Evolutionary conservation across 35 echinoderm and acorn worm species (phyloP).

Genomic region (Lytechinus pictus): DNA sequence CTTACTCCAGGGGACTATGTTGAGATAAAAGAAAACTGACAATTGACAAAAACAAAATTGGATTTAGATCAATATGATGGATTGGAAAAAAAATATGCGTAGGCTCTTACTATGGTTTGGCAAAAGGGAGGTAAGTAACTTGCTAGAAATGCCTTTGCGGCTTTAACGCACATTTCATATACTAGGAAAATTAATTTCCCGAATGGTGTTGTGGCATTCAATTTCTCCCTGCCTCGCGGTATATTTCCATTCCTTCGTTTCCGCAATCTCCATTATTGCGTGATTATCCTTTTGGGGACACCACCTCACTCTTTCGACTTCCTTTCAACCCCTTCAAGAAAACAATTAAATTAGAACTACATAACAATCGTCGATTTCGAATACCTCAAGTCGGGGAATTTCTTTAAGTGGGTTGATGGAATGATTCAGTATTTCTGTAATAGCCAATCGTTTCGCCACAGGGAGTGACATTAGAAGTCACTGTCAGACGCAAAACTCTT

Average conservation of each 20-base stretch:
- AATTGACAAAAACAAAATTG: background rate
- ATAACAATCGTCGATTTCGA: background rate
- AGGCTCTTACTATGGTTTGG: background rate
- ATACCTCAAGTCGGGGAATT: background rate
- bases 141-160: background rate
- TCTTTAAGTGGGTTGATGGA: background rate
- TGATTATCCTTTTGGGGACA: conserved; percentile 1
- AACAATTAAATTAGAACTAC: background rate
- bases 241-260: background rate
- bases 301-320: background rate
- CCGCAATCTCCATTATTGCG: conserved; percentile 28
- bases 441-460: background rate
- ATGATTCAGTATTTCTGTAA: background rate
- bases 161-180: background rate
- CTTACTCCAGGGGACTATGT: too few species aligned
- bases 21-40: too few species aligned
- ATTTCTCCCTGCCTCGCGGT: background rate
- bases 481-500: background rate
- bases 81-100: background rate
- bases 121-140: background rate
- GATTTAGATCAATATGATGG: background rate
- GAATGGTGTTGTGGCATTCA: background rate
- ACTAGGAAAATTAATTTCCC: background rate
- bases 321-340: background rate
- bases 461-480: background rate